Evolutionary conservation across 2,797 vertebrate species (phyloP), one percentile per base, ranked within the genome.

Genomic region (Schizopygopsis malacanthus): DNA sequence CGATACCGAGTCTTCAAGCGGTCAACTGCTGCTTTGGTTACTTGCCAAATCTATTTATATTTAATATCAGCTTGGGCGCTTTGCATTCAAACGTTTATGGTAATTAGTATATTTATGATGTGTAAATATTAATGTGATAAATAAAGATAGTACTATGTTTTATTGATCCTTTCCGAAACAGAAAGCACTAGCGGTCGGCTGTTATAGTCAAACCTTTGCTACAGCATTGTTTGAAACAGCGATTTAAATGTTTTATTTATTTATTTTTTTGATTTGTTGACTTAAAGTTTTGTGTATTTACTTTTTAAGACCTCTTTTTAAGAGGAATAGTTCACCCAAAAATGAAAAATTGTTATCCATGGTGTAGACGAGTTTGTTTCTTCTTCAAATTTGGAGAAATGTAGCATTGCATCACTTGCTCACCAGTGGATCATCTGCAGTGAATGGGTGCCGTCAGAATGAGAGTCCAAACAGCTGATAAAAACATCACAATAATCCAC

Each of bases 381-480:
- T 63, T 28, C 25, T 0, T 65, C 12, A 65, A 2, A 63, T 63
- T 63, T 63, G 12, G 61, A 28, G 61, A 65, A 33, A 65, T 65
- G 28, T 37, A 65, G 15, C 63, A 33, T 65, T 33, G 0, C 28
- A 65, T 65, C 28, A 33, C 6, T 65, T 33, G 63, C 28, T 37
- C 63, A 16, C 0, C 13, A 8, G 8, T 65, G 28, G 15, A 65
- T 50, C 0, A 4, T 50, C 47, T 50, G 15, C 47, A 33, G 63
- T 65, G 63, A 65, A 65, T 65, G 63, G 63, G 28, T 65, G 63
- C 63, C 63, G 28, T 65, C 63, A 65, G 59, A n/a, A 25, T 25
- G n/a, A 61, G 59, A 61, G 22, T 59, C 56, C 22, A 59, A 59
- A 11, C 56, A n/a, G 56, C 22, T 61, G 56, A n/a, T 59, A 11